These are phyloP conservation scores for Ormyrus pomaceus DNA, from an alignment of 2,888 invertebrate genomes.

Conservation along the genomic window DNA sequence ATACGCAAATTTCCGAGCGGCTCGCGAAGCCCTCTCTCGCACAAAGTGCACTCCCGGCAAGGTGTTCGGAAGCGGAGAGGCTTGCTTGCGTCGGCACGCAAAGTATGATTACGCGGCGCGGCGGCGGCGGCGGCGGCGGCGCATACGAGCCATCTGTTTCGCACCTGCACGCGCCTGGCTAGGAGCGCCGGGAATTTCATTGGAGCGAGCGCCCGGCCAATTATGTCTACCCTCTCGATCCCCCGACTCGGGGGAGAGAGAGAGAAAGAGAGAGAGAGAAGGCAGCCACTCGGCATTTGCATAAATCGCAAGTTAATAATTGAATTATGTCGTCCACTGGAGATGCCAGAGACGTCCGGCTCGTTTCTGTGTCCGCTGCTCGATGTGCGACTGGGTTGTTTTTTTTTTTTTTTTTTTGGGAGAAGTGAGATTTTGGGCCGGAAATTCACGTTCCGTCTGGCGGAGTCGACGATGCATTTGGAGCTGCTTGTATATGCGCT, in stretches of 20 bases:
- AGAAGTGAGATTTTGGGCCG: too few relatives aligned
- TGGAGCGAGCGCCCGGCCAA: constrained; percentile 46
- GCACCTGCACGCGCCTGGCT: constrained; percentile 68
- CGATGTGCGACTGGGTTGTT: too few relatives aligned
- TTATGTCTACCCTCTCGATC: constrained; percentile 6
- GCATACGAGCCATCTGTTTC: constrained; percentile 70
- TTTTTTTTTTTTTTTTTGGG: too few relatives aligned
- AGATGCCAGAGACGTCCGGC: not conserved
- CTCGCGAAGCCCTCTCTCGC: too few relatives aligned
- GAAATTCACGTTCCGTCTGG: too few relatives aligned
- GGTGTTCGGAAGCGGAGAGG: constrained; percentile 20
- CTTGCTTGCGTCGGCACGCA: constrained; percentile 38
- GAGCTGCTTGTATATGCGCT: too few relatives aligned
- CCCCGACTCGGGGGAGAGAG: too few relatives aligned
- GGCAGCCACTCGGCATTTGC: constrained; percentile 17
- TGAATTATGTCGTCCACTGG: constrained; percentile 42
- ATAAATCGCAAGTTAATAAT: constrained; percentile 53
- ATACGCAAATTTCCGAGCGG: constrained; percentile 33
- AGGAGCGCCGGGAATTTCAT: constrained; percentile 37
- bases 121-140: constrained; percentile 7
- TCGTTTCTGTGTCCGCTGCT: too few relatives aligned
- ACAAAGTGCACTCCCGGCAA: constrained; percentile 2
- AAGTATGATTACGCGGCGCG: constrained; percentile 54
- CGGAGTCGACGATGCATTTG: too few relatives aligned
- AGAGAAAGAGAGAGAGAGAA: too few relatives aligned